phyloP scores from a whole-genome alignment of 2,113 vertebrate species.

The Anguilla japonica region DNA sequence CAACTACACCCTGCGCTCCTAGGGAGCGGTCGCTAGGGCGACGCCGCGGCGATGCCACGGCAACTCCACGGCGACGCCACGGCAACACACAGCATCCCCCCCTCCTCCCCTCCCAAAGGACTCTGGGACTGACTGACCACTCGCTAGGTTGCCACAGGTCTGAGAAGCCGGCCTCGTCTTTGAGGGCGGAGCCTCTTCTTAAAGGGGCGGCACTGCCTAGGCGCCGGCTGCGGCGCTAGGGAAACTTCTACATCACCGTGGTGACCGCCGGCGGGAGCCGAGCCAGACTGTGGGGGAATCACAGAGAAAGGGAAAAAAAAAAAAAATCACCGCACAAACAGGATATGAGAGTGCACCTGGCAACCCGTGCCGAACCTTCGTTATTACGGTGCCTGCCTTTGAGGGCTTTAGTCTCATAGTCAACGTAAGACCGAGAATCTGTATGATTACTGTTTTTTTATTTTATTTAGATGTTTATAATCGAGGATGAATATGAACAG shows the following conservation, averaged over 20 bases:
- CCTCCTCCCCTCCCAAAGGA: not conserved
- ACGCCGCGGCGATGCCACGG: conserved; percentile 13
- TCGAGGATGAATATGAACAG: not conserved
- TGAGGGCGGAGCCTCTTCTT: not conserved
- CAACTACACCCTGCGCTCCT: conserved; percentile 55
- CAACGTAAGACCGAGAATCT: not conserved
- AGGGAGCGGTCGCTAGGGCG: not conserved
- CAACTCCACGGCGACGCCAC: not conserved
- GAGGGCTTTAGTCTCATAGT: not conserved
- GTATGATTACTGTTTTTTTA: not conserved
- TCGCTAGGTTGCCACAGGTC: not conserved
- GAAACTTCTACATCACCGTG: not conserved
- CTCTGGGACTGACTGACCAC: not conserved
- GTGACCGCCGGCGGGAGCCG: not conserved
- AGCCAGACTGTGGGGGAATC: not conserved
- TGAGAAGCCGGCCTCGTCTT: not conserved
- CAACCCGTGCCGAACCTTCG: not conserved
- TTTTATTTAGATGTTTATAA: not conserved
- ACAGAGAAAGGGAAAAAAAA: not conserved
- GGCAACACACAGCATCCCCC: not conserved
- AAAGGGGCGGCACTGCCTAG: not conserved
- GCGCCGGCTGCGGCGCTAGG: not conserved
- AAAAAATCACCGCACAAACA: conserved; percentile 31
- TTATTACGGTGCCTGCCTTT: not conserved
- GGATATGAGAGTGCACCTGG: conserved; percentile 48